A percentile compares a stretch with the other conserved stretches of the same genome.
Evolutionary conservation across 2,888 invertebrate species (phyloP).

Genomic region (Hypsopygia costalis): DNA sequence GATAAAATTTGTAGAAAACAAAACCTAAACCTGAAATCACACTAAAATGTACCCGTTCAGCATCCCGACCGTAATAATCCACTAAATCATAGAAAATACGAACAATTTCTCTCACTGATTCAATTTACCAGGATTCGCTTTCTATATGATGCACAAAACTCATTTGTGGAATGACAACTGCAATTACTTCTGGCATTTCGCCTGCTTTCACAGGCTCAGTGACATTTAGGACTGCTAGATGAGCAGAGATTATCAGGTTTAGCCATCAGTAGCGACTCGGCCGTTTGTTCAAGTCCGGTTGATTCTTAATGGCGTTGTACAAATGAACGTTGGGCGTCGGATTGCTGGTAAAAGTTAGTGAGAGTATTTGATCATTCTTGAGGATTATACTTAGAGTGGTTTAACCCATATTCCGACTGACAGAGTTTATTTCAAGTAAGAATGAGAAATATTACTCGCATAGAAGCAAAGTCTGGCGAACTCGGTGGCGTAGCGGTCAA

Average conservation of each 20-base stretch:
- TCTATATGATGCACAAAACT: slow-evolving; percentile 73
- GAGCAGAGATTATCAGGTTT: slow-evolving; percentile 45
- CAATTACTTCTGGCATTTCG: slow-evolving; percentile 41
- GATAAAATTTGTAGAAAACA: too few species aligned
- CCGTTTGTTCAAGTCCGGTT: slow-evolving; percentile 35
- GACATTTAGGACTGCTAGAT: slow-evolving; percentile 56
- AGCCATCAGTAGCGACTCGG: slow-evolving; percentile 48
- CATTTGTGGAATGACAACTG: slow-evolving; percentile 71
- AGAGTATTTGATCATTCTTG: too few species aligned
- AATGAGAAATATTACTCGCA: too few species aligned
- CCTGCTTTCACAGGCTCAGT: slow-evolving; percentile 52
- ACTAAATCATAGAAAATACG: background rate
- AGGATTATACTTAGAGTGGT: too few species aligned
- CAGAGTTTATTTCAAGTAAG: too few species aligned
- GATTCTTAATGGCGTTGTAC: slow-evolving; percentile 22
- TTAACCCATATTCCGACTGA: too few species aligned
- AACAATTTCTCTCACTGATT: slow-evolving; percentile 36
- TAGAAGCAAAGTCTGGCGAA: too few species aligned
- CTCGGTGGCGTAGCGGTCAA: too few species aligned
- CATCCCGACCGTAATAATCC: background rate
- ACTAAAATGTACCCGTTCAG: slow-evolving; percentile 12
- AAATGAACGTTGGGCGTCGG: too few species aligned
- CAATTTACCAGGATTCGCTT: slow-evolving; percentile 59
- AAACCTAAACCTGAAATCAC: too few species aligned
- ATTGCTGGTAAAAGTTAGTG: background rate